phyloP scores from a whole-genome alignment of 1,140 invertebrate species.

The Drosophila kohkoa region DNA sequence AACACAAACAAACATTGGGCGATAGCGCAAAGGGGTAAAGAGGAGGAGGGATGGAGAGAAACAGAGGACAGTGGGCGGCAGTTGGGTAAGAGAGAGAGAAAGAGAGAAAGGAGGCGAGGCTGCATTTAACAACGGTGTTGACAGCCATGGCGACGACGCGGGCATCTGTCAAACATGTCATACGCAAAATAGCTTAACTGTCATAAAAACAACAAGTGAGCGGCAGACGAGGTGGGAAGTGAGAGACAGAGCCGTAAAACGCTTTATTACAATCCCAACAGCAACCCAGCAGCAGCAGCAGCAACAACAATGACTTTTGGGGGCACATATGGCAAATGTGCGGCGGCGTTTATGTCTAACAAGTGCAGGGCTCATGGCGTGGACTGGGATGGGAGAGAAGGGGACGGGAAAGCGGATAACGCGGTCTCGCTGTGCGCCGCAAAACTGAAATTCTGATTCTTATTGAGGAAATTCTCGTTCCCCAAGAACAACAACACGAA shows the following conservation, averaged over 20 bases:
- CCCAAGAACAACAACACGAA: neutral
- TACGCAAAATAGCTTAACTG: conserved; percentile 82
- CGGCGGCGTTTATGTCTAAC: conserved; percentile 64
- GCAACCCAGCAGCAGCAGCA: conserved; percentile 17
- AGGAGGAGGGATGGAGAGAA: conserved; percentile 3
- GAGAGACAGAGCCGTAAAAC: conserved; percentile 62
- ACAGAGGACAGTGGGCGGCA: neutral
- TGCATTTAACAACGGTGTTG: conserved; percentile 69
- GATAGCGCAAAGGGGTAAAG: conserved; percentile 32
- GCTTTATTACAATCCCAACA: conserved; percentile 67
- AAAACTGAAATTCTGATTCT: conserved; percentile 24
- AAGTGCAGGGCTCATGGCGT: conserved; percentile 42
- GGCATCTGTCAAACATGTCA: conserved; percentile 81
- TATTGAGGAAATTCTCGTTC: conserved; percentile 25
- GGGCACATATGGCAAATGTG: conserved; percentile 63
- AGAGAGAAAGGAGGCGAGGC: neutral
- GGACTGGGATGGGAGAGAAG: neutral
- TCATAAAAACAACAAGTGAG: conserved; percentile 74
- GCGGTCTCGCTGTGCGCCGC: conserved; percentile 2
- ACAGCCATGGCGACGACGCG: conserved; percentile 57
- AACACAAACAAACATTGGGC: conserved; percentile 51
- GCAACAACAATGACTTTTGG: conserved; percentile 18
- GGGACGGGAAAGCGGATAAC: too few relatives aligned
- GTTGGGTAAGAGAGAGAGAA: neutral
- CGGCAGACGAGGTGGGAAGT: conserved; percentile 20